Percentiles rank a stretch among this genome's conserved stretches.
phyloP scores from a whole-genome alignment of 64 coral and sea anemone species.

The Porites australiensis region DNA sequence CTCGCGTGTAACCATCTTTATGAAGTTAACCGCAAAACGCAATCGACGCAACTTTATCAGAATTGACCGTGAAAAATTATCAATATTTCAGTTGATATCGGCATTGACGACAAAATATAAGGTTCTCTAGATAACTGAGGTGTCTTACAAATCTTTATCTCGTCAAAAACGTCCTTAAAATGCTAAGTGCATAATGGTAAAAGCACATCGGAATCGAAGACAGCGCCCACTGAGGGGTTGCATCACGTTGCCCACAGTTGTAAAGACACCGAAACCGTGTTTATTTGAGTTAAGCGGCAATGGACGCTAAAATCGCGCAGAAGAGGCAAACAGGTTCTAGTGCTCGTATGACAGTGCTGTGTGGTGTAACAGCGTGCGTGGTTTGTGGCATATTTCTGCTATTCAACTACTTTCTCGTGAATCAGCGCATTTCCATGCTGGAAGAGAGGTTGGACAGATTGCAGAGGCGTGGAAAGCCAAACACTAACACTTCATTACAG shows the following conservation, averaged over 20 bases:
- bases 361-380: not conserved
- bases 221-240: not conserved
- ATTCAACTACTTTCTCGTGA: not conserved
- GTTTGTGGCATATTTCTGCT: not conserved
- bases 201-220: not conserved
- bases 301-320: not conserved
- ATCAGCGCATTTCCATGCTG: not conserved
- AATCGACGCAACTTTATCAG: no score
- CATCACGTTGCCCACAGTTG: not conserved
- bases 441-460: not conserved
- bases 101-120: no score
- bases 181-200: not conserved
- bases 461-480: not conserved
- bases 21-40: no score
- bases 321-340: not conserved
- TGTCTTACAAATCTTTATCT: no score
- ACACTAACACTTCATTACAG: not conserved
- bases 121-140: no score
- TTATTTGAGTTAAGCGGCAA: not conserved
- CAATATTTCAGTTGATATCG: no score
- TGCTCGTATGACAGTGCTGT: not conserved
- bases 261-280: not conserved
- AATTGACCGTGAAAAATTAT: no score
- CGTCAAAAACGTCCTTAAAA: not conserved
- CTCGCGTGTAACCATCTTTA: no score